These are phyloP conservation scores for Sylvilagus floridanus DNA, from an alignment of 2,797 vertebrate species.

Conservation along the genomic window DNA sequence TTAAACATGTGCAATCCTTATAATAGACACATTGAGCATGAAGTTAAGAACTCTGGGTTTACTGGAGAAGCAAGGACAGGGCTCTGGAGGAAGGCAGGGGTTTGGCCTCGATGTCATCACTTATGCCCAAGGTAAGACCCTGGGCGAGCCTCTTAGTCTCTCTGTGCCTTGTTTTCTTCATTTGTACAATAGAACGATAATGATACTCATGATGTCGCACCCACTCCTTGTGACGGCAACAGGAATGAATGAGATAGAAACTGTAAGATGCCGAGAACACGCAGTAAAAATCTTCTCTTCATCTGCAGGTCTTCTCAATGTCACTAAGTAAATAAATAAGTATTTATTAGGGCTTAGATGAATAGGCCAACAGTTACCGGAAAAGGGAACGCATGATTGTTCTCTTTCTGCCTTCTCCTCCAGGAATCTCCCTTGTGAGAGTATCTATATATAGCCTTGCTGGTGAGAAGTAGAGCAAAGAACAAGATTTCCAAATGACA, in stretches of 20 bases:
- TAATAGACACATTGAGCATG: neutral
- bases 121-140: neutral
- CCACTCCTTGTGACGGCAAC: neutral
- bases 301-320: neutral
- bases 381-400: constrained; percentile 34
- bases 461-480: constrained; percentile 63
- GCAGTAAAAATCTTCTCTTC: neutral
- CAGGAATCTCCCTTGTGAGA: constrained; percentile 60
- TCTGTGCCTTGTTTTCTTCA: constrained; percentile 4
- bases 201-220: neutral
- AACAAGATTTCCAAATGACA: constrained; percentile 69
- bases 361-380: constrained; percentile 25
- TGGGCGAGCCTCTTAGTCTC: neutral
- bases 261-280: neutral
- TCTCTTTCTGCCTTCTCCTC: constrained; percentile 60
- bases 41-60: neutral
- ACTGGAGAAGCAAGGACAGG: neutral
- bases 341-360: constrained; percentile 36
- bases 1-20: neutral
- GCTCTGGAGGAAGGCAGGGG: neutral
- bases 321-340: constrained; percentile 28
- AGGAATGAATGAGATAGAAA: neutral
- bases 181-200: neutral
- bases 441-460: constrained; percentile 52
- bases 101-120: neutral